Conservation (phyloP, 1,140 invertebrate genomes). For the Drosophila persimilis region DNA sequence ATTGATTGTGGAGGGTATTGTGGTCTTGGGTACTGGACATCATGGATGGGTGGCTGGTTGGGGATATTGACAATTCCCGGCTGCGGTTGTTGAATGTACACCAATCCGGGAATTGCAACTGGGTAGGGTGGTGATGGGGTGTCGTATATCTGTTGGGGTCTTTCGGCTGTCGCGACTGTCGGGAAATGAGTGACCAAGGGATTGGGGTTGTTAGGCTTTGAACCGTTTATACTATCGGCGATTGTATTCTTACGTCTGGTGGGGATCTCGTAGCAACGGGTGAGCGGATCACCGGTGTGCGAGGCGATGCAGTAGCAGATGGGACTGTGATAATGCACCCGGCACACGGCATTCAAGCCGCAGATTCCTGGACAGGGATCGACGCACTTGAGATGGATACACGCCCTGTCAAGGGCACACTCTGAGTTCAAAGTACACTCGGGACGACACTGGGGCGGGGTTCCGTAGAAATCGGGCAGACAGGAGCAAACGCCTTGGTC, state of each 20-base stretch:
- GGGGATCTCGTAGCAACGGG: slow-evolving; percentile 84
- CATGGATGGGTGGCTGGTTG: slow-evolving; percentile 2
- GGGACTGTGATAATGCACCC: slow-evolving; percentile 88
- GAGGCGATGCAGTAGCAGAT: slow-evolving; percentile 90
- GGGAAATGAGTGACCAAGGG: background rate
- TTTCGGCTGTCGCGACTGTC: slow-evolving; percentile 19
- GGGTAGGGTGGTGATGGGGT: slow-evolving; percentile 65
- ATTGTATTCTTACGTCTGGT: slow-evolving; percentile 69
- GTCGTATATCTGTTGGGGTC: slow-evolving; percentile 46
- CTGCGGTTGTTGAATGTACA: slow-evolving; percentile 31
- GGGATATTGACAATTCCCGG: slow-evolving; percentile 35
- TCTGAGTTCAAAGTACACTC: slow-evolving; percentile 91
- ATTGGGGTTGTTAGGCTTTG: slow-evolving; percentile 13
- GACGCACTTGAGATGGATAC: slow-evolving; percentile 87
- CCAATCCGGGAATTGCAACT: slow-evolving; percentile 54
- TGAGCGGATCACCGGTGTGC: slow-evolving; percentile 88
- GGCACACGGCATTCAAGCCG: slow-evolving; percentile 88
- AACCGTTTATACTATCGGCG: background rate
- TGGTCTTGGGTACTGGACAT: slow-evolving; percentile 6
- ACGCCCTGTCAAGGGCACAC: slow-evolving; percentile 87
- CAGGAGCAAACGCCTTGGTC: slow-evolving; percentile 89
- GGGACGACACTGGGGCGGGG: slow-evolving; percentile 89
- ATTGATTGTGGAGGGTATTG: background rate
- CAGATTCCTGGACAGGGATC: slow-evolving; percentile 91
- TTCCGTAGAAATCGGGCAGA: slow-evolving; percentile 88